Evolutionary conservation across 2,797 vertebrate species (phyloP).

Genomic region (Fringilla coelebs): DNA sequence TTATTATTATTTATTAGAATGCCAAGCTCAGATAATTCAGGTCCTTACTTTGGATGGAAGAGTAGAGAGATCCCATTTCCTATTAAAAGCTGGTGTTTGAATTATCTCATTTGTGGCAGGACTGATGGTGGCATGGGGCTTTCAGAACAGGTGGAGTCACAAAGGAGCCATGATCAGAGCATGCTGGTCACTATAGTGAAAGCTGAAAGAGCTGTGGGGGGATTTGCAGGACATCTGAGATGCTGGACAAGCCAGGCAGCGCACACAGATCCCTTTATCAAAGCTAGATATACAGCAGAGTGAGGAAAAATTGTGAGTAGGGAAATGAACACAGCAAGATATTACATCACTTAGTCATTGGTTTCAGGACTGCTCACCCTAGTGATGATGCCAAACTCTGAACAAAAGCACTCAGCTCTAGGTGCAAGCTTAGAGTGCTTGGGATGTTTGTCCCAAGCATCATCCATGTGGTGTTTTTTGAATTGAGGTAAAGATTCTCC

Average conservation of each 20-base stretch:
- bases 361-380: neutral
- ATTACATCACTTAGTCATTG: neutral
- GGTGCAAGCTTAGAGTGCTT: neutral
- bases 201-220: neutral
- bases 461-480: fast-evolving
- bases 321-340: neutral
- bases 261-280: neutral
- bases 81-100: neutral
- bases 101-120: neutral
- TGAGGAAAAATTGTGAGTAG: neutral
- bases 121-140: fast-evolving
- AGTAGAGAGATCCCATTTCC: neutral
- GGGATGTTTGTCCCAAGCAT: neutral
- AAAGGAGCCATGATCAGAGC: fast-evolving
- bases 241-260: neutral
- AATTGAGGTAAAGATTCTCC: neutral
- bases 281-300: fast-evolving
- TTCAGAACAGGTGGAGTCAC: neutral
- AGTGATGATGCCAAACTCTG: neutral
- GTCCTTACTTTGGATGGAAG: neutral
- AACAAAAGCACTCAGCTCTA: neutral
- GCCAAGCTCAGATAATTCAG: neutral
- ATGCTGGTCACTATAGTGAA: fast-evolving
- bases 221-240: neutral
- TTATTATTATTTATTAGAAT: neutral